These are phyloP conservation scores for Hippocampus comes DNA, from an alignment of 2,113 vertebrate species.

Conservation along the genomic window DNA sequence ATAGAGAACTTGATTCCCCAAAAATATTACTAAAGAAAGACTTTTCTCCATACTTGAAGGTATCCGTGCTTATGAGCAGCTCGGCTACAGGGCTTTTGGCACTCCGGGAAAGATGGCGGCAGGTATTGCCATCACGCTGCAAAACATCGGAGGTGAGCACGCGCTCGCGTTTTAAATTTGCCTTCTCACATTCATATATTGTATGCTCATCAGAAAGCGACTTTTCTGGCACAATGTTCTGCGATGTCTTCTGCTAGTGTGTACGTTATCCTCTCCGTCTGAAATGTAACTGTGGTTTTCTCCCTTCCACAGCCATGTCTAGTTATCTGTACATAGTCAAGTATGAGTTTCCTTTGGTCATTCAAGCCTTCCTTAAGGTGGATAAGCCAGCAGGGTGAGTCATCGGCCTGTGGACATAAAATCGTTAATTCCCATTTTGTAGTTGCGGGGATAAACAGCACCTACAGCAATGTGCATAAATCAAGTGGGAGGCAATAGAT, in stretches of 20 bases:
- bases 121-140: slow-evolving; percentile 85
- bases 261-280: not conserved
- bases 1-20: no score
- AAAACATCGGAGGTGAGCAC: slow-evolving; percentile 88
- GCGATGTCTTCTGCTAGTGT: no score
- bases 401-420: not conserved
- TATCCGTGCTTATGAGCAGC: slow-evolving; percentile 89
- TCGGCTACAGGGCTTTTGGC: slow-evolving; percentile 89
- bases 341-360: slow-evolving; percentile 91
- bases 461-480: not conserved
- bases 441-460: not conserved
- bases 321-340: slow-evolving; percentile 97
- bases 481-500: not conserved
- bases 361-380: slow-evolving; percentile 78
- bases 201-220: not conserved
- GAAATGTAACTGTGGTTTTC: slow-evolving; percentile 9
- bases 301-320: slow-evolving; percentile 82
- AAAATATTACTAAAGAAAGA: not conserved
- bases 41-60: slow-evolving; percentile 47
- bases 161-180: not conserved
- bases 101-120: slow-evolving; percentile 89
- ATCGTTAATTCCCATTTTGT: not conserved
- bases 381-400: slow-evolving; percentile 71
- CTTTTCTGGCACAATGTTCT: not conserved
- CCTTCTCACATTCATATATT: not conserved